Base-by-base conservation (phyloP, 2,113 vertebrate genomes). In the Euleptes europaea region DNA sequence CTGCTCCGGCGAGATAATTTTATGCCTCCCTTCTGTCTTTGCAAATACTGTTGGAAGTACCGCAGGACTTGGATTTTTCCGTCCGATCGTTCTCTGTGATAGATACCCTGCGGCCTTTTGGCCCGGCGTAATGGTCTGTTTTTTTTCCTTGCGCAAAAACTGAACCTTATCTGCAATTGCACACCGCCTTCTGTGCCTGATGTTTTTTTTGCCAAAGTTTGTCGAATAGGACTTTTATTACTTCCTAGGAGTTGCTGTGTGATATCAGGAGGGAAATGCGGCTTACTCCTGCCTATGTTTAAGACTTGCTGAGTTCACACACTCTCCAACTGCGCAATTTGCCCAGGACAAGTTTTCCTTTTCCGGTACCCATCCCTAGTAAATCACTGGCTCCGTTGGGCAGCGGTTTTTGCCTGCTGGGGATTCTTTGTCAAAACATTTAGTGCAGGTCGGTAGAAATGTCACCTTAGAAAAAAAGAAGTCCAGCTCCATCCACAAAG, bases 21-120 rank as follows among this genome's bases (percentile, higher is more conserved):
- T 40, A 42, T 38, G 35, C 80, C 69, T 82, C 49, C 81, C 81
- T 44, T 83, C 81, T 83, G 81, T 60, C 38, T 63, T 83, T 73
- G 60, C 49, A 80, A 80, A 67, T n/a, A 42, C 28, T 21, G n/a
- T 82, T 8, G 3, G 51, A 8, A 49, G 40, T n/a, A n/a, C n/a
- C n/a, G 63, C 21, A 44, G 35, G 49, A n/a, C 23, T 14, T 15
- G 26, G n/a, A 44, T 26, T 15, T 31, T 42, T 38, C 19, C 31
- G 49, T 9, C n/a, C 35, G 66, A n/a, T 42, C 8, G 51, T 54
- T 57, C 60, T 73, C 17, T 19, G 23, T 12, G 49, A 19, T 2
- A 33, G 70, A 63, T 33, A 17, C 81, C 51, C 51, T 38, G n/a
- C 3, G 14, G 66, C 66, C 4, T 38, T 63, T n/a, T 47, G 21